phyloP scores from a whole-genome alignment of 2,888 invertebrate genomes.

The Gonocerus acuteangulatus region DNA sequence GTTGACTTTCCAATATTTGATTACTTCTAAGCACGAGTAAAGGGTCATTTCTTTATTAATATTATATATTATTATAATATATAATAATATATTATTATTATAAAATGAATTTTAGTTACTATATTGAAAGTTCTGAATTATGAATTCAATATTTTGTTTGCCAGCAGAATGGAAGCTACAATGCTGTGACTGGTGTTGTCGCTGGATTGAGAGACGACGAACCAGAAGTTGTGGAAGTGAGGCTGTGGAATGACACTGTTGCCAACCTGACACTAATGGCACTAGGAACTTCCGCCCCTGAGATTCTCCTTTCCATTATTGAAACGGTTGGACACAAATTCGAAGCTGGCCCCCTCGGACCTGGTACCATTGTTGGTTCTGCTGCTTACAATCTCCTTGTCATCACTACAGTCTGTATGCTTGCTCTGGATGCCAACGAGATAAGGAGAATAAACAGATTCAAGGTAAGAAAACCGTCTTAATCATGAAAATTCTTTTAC shows the following conservation, averaged over 20 bases:
- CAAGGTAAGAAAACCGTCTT: conserved; percentile 42
- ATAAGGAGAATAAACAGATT: conserved; percentile 63
- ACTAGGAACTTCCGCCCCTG: conserved; percentile 94
- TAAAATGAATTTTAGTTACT: no score
- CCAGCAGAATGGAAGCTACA: conserved; percentile 37
- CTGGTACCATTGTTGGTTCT: conserved; percentile 96
- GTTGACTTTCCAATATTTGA: no score
- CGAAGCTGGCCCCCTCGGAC: conserved; percentile 92
- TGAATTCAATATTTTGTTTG: no score
- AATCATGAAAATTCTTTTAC: not conserved
- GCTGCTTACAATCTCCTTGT: conserved; percentile 98
- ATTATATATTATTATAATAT: no score
- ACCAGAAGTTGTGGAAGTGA: conserved; percentile 63
- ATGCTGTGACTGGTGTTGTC: conserved; percentile 45
- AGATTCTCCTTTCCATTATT: conserved; percentile 93
- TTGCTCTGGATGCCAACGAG: conserved; percentile 75
- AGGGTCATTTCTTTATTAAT: no score
- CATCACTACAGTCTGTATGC: conserved; percentile 90
- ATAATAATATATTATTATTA: no score
- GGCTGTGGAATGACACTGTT: conserved; percentile 99
- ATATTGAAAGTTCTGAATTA: no score
- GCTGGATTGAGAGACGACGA: conserved; percentile 73
- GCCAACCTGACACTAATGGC: conserved; percentile 99
- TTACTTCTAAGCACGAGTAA: no score
- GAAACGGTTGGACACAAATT: conserved; percentile 95